Base-by-base conservation (phyloP, 2,113 vertebrate species). In the Sula dactylatra region DNA sequence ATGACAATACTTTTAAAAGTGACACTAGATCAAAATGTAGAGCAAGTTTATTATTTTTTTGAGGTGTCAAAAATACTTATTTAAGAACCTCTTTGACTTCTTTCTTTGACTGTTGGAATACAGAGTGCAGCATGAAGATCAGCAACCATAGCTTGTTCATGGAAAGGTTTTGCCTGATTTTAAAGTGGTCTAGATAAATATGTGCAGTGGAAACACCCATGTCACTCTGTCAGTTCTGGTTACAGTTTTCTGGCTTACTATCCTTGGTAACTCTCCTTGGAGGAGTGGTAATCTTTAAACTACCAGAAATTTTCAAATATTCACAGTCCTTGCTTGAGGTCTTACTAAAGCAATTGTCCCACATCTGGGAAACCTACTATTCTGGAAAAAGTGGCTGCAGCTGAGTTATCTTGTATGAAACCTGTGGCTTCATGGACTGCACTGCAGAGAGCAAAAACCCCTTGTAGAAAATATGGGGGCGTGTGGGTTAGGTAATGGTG, bases 1-100 rank as follows among this genome's bases (percentile, higher is more conserved):
- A 90, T 96, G 38, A 42, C 47, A 92, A 67, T 95, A 94, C 14
- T 95, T 97, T 29, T 86, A 55, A 96, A 96, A 91, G 49, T 62
- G 24, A 88, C n/a, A 95, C 82, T 90, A 97, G 42, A 88, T 87
- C 81, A 93, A 96, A 91, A 88, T 73, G 49, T 69, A 67, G 44
- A 70, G 36, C 29, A 82, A 78, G 29, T 29, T 58, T 58, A 26
- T 31, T 19, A n/a, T 85, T 86, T 83, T 94, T 95, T 86, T 76
- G 31, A 82, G 32, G 40, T 91, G 56, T 45, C 65, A 93, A 78
- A 95, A 83, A 42, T 34, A 61, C 13, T 59, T 82, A n/a, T 49
- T 88, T 86, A 54, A 94, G 92, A 77, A 21, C 29, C 34, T 67
- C 29, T 88, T 78, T 74, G 12, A 22, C 47, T 45, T 74, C 5